phyloP scores from a whole-genome alignment of 2,888 invertebrate species.

The Chrysopilus asiliformis region DNA sequence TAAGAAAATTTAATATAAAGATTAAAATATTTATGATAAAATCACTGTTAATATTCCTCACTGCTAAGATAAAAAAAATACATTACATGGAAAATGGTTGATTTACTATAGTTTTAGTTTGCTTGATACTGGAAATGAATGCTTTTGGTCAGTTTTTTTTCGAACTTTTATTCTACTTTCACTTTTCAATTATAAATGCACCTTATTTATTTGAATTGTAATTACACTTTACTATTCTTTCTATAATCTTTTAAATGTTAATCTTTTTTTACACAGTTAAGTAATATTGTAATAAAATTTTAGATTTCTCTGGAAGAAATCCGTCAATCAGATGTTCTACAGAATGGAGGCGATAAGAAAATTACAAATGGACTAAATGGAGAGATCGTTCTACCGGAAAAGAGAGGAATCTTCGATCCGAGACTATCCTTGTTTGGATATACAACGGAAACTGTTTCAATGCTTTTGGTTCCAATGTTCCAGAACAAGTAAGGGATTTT shows the following conservation, averaged over 20 bases:
- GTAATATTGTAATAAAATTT: too few species aligned
- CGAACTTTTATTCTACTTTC: too few species aligned
- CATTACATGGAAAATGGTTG: too few species aligned
- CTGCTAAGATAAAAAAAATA: too few species aligned
- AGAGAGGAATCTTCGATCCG: constrained; percentile 56
- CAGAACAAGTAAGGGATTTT: constrained; percentile 60
- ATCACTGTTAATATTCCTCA: too few species aligned
- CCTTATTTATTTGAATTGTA: too few species aligned
- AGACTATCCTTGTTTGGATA: constrained; percentile 84
- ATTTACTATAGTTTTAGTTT: too few species aligned
- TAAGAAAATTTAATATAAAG: too few species aligned
- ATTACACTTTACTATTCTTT: neutral
- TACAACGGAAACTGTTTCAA: constrained; percentile 86
- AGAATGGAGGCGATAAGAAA: constrained; percentile 11
- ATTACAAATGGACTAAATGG: constrained; percentile 32
- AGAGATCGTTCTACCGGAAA: constrained; percentile 25
- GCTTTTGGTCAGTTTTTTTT: too few species aligned
- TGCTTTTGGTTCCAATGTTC: constrained; percentile 93
- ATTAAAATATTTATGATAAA: too few species aligned
- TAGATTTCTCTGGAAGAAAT: constrained; percentile 74
- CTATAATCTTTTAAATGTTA: neutral
- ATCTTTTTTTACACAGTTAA: neutral
- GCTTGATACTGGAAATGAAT: too few species aligned
- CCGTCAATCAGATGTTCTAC: constrained; percentile 45
- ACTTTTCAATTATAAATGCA: too few species aligned